Conservation (phyloP, 2,113 vertebrate genomes). For the Coptodon bakossiorum region DNA sequence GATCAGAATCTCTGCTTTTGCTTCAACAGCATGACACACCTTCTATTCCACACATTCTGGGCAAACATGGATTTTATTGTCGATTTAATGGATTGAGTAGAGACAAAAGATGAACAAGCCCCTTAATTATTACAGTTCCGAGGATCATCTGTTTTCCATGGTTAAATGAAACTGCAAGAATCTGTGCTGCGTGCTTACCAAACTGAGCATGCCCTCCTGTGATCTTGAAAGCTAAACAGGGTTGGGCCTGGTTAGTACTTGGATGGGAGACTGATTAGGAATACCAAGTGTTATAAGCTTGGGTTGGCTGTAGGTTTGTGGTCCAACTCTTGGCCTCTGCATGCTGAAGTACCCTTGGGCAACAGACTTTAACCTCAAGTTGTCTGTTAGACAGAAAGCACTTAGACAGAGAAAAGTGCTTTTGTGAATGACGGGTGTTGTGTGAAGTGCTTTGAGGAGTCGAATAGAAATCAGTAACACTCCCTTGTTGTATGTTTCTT, state of each 20-base stretch:
- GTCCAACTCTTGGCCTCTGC: not conserved
- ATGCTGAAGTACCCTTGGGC: not conserved
- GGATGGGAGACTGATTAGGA: not conserved
- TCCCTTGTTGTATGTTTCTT: not conserved
- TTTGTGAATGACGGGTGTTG: not conserved
- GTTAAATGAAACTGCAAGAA: not conserved
- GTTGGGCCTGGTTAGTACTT: not conserved
- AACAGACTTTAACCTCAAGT: not conserved
- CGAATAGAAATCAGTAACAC: fast-evolving
- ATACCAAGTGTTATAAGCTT: not conserved
- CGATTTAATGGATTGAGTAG: not conserved
- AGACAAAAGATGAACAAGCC: not conserved
- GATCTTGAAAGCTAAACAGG: not conserved
- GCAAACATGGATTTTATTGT: not conserved
- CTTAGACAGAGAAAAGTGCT: not conserved
- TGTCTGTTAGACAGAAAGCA: not conserved
- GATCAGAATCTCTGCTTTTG: not conserved
- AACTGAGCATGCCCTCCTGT: not conserved
- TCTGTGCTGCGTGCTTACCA: not conserved
- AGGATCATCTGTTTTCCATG: not conserved
- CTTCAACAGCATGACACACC: not conserved
- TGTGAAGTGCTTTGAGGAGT: not conserved
- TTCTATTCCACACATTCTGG: not conserved
- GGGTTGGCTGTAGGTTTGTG: not conserved
- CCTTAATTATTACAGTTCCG: not conserved